Conservation (phyloP, 1,140 invertebrate species). For the Dinoponera quadriceps region DNA sequence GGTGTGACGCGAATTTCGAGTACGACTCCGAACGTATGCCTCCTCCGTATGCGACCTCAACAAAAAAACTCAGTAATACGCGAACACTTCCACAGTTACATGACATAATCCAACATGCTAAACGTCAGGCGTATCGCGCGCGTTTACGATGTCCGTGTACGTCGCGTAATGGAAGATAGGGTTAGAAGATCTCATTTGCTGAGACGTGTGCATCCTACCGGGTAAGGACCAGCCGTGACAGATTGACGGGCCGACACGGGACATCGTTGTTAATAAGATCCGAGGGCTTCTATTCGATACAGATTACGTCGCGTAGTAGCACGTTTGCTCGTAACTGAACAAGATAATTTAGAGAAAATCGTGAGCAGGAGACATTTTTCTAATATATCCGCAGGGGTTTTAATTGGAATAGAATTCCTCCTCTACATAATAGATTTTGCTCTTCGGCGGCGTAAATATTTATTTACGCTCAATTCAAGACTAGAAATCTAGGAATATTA, state of each 20-base stretch:
- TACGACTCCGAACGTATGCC: too few relatives aligned
- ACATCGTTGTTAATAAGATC: slow-evolving; percentile 31
- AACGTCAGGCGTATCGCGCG: background rate
- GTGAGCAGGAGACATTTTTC: too few relatives aligned
- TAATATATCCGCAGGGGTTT: too few relatives aligned
- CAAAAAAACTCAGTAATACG: background rate
- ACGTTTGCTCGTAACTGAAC: too few relatives aligned
- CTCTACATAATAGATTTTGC: too few relatives aligned
- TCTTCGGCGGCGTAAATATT: too few relatives aligned
- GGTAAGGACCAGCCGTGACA: slow-evolving; percentile 26
- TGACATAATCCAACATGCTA: background rate
- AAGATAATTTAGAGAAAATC: too few relatives aligned
- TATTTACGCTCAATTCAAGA: too few relatives aligned
- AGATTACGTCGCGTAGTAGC: background rate
- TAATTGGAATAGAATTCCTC: too few relatives aligned
- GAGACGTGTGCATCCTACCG: slow-evolving; percentile 20
- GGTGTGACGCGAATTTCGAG: background rate
- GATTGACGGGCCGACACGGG: slow-evolving; percentile 43
- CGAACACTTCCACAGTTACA: background rate
- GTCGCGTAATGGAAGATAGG: slow-evolving; percentile 15
- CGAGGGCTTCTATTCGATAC: background rate
- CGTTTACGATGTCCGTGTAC: background rate
- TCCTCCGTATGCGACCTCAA: too few relatives aligned
- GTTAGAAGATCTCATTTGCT: slow-evolving; percentile 30
- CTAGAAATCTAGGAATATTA: too few relatives aligned